Percentiles rank a stretch among this genome's conserved stretches.
Evolutionary conservation across 2,797 vertebrate genomes (phyloP).

Genomic region (Fratercula arctica): DNA sequence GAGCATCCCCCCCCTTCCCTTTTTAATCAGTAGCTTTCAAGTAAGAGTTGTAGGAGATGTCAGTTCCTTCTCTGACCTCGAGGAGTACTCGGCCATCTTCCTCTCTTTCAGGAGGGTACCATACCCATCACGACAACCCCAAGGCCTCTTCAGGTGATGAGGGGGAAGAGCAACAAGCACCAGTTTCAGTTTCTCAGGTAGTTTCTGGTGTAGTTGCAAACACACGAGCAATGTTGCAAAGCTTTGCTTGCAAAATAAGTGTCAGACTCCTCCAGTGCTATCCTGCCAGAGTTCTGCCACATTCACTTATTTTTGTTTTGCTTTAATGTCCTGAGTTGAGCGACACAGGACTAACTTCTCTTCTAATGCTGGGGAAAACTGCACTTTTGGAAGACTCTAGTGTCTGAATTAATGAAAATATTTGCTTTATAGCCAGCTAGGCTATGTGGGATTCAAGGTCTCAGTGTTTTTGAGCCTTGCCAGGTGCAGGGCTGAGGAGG

Average conservation of each 20-base stretch:
- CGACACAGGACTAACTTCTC: too few relatives aligned
- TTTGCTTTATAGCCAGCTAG: too few relatives aligned
- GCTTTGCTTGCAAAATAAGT: background rate
- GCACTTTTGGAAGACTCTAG: too few relatives aligned
- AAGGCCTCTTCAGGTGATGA: fast-evolving
- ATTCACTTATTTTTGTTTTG: background rate
- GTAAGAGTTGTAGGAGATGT: background rate
- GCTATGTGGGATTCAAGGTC: too few relatives aligned
- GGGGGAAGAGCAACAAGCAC: background rate
- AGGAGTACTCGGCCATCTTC: background rate
- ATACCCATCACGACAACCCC: background rate
- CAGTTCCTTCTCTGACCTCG: background rate
- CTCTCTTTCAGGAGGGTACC: background rate
- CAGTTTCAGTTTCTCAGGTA: background rate
- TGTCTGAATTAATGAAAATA: too few relatives aligned
- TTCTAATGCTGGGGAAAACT: too few relatives aligned
- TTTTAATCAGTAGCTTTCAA: background rate
- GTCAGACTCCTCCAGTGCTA: background rate
- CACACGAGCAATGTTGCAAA: background rate
- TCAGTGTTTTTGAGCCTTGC: too few relatives aligned
- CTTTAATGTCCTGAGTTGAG: background rate
- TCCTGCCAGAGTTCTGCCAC: background rate
- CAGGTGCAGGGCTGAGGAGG: too few relatives aligned
- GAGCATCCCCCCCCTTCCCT: too few relatives aligned
- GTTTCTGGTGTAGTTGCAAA: background rate